A percentile compares a stretch with the other conserved stretches of the same genome.
These are phyloP conservation scores for Alaudala cheleensis DNA, from an alignment of 2,113 vertebrate genomes.

Conservation along the genomic window DNA sequence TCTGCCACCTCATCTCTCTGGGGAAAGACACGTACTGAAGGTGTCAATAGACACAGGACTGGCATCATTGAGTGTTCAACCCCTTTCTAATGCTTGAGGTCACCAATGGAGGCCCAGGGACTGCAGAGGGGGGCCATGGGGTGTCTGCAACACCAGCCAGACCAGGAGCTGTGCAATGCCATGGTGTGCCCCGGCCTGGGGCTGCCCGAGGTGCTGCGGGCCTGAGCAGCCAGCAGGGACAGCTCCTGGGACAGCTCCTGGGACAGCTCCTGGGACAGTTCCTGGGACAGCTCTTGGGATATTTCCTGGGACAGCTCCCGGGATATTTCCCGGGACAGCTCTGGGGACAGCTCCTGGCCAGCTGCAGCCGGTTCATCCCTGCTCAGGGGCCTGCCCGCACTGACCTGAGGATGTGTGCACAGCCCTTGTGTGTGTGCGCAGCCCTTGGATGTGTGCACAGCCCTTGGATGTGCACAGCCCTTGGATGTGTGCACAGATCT, in stretches of 20 bases:
- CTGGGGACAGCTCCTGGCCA: too few species aligned
- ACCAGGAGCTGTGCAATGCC: accelerated
- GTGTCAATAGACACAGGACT: accelerated
- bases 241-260: background rate
- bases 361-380: background rate
- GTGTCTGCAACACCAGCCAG: accelerated
- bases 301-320: accelerated
- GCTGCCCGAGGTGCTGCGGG: background rate
- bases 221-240: accelerated
- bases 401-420: background rate
- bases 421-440: too few species aligned
- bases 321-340: too few species aligned
- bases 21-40: background rate
- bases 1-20: background rate
- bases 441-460: too few species aligned
- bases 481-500: too few species aligned
- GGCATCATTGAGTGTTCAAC: background rate
- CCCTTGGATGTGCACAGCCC: too few species aligned
- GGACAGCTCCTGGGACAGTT: background rate
- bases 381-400: accelerated
- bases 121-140: accelerated
- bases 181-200: accelerated
- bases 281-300: background rate
- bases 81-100: background rate
- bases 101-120: background rate